A percentile compares a stretch with the other conserved stretches of the same genome.
Evolutionary conservation across 2,888 invertebrate genomes (phyloP).

Genomic region (Prosopocoilus inquinatus): DNA sequence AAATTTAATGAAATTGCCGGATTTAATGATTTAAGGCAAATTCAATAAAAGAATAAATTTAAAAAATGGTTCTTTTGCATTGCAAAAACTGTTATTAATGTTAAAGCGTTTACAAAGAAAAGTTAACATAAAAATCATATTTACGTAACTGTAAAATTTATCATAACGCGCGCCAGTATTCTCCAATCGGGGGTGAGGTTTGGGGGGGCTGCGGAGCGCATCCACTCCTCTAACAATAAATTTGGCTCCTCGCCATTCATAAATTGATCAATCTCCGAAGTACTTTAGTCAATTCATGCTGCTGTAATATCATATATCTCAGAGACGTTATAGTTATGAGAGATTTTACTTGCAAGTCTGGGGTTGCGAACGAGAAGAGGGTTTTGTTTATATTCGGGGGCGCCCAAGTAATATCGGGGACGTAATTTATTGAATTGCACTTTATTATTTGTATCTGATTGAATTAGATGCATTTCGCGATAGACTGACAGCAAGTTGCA

Average conservation of each 20-base stretch:
- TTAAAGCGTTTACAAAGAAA: too few relatives aligned
- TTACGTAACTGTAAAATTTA: too few relatives aligned
- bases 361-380: background rate
- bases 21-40: too few relatives aligned
- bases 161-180: too few relatives aligned
- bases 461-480: constrained; percentile 2
- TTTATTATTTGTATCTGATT: constrained; percentile 4
- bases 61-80: too few relatives aligned
- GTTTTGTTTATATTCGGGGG: constrained; percentile 1
- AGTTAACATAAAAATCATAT: too few relatives aligned
- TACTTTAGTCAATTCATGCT: constrained; percentile 1
- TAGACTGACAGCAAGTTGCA: background rate
- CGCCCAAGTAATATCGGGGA: background rate
- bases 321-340: constrained; percentile 9
- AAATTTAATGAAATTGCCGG: too few relatives aligned
- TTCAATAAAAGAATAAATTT: too few relatives aligned
- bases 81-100: too few relatives aligned
- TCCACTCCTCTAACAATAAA: background rate
- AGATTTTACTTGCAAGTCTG: constrained; percentile 6
- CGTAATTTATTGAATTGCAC: constrained; percentile 4
- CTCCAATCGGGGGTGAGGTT: too few relatives aligned
- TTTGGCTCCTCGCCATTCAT: background rate
- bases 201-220: too few relatives aligned
- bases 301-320: background rate
- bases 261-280: constrained; percentile 1